Percentiles rank a stretch among this genome's conserved stretches.
These are phyloP conservation scores for Patella depressa DNA, from an alignment of 2,888 invertebrate species.

Conservation along the genomic window DNA sequence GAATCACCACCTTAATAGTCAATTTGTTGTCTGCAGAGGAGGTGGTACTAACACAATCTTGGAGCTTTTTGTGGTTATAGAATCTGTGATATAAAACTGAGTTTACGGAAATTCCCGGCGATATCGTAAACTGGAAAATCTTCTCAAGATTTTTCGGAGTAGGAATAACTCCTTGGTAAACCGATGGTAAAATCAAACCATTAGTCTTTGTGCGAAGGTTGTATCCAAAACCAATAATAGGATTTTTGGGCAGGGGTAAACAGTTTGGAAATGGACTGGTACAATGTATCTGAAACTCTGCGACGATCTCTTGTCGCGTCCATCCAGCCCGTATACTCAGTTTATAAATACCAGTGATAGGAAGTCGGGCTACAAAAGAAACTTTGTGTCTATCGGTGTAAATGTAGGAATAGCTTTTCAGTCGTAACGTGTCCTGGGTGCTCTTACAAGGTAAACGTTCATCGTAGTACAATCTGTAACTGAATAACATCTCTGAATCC, in stretches of 20 bases:
- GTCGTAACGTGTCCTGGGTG: too few relatives aligned
- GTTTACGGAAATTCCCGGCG: constrained; percentile 37
- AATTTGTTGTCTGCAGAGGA: constrained; percentile 17
- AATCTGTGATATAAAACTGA: constrained; percentile 37
- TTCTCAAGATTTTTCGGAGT: constrained; percentile 39
- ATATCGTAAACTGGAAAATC: constrained; percentile 38
- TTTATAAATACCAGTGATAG: constrained; percentile 41
- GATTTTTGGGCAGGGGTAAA: constrained; percentile 13
- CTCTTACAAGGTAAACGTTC: background rate
- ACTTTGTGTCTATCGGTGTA: constrained; percentile 32
- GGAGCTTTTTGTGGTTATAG: constrained; percentile 35
- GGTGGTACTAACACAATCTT: constrained; percentile 32
- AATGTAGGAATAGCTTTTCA: constrained; percentile 8
- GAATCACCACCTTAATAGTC: constrained; percentile 37
- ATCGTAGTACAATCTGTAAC: constrained; percentile 17
- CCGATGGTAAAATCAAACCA: constrained; percentile 17
- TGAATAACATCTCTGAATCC: constrained; percentile 14
- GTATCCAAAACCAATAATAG: constrained; percentile 20
- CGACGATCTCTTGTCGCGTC: constrained; percentile 4
- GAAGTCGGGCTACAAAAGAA: constrained; percentile 40
- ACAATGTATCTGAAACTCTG: constrained; percentile 19
- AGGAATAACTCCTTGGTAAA: constrained; percentile 28
- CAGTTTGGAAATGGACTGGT: constrained; percentile 8
- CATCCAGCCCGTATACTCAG: constrained; percentile 13
- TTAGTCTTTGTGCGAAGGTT: background rate